A percentile compares a stretch with the other conserved stretches of the same genome.
phyloP scores from a whole-genome alignment of 2,888 invertebrate species.

The Microchrysa polita region DNA sequence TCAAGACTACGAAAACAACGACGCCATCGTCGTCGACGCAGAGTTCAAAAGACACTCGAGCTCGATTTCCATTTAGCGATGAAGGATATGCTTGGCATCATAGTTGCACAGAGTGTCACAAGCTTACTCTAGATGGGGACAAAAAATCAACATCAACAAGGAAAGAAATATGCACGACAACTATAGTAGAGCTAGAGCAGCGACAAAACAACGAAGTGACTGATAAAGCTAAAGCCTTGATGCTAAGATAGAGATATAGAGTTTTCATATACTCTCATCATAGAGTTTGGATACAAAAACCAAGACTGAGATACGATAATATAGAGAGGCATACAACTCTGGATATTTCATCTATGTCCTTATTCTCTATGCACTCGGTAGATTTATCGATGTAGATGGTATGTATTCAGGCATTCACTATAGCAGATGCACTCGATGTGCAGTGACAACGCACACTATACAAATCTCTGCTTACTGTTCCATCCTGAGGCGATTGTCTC shows the following conservation, averaged over 20 bases:
- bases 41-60: conserved; percentile 17
- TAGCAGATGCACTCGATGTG: background rate
- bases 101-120: background rate
- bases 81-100: conserved; percentile 24
- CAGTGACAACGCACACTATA: background rate
- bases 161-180: background rate
- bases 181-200: background rate
- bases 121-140: background rate
- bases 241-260: background rate
- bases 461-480: conserved; percentile 7
- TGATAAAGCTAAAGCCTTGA: background rate
- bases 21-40: too few relatives aligned
- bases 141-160: background rate
- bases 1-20: conserved; percentile 5
- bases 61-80: background rate
- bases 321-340: background rate
- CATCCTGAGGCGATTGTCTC: conserved; percentile 15
- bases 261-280: conserved; percentile 14
- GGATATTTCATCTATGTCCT: background rate
- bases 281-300: conserved; percentile 19
- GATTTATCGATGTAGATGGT: background rate
- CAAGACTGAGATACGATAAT: conserved; percentile 7
- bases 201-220: background rate
- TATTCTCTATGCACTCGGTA: background rate
- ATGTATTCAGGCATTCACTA: background rate